Conservation (phyloP, 64 coral and sea anemone genomes). For the Porites australiensis region DNA sequence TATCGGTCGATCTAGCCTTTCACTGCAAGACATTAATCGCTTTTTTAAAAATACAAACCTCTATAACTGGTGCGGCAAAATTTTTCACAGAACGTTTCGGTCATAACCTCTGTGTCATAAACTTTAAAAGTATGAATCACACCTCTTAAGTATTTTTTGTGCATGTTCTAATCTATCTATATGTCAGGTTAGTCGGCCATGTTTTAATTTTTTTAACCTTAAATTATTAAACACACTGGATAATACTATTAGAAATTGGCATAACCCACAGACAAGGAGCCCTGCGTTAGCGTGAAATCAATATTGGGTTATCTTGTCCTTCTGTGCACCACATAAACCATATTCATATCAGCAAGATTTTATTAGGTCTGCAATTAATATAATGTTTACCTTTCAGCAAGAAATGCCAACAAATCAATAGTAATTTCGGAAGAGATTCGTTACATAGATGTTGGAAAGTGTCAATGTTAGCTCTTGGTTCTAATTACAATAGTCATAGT, state of each 20-base stretch:
- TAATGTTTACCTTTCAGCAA: neutral
- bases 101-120: too few relatives aligned
- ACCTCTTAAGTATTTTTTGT: too few relatives aligned
- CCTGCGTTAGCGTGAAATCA: too few relatives aligned
- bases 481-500: neutral
- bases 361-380: neutral
- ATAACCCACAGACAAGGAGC: neutral
- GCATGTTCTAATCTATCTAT: too few relatives aligned
- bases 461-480: conserved; percentile 7
- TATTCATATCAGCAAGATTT: neutral
- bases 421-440: conserved; percentile 5
- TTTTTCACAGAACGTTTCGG: too few relatives aligned
- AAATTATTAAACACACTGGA: neutral
- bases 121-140: too few relatives aligned
- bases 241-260: neutral
- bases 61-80: too few relatives aligned
- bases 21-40: too few relatives aligned
- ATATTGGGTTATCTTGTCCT: too few relatives aligned
- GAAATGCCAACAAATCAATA: neutral
- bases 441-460: neutral
- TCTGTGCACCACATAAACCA: neutral
- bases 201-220: neutral
- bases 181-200: neutral
- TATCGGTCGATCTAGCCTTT: too few relatives aligned
- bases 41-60: too few relatives aligned